Base-by-base conservation (phyloP, 2,888 invertebrate genomes). In the Agrochola lota region DNA sequence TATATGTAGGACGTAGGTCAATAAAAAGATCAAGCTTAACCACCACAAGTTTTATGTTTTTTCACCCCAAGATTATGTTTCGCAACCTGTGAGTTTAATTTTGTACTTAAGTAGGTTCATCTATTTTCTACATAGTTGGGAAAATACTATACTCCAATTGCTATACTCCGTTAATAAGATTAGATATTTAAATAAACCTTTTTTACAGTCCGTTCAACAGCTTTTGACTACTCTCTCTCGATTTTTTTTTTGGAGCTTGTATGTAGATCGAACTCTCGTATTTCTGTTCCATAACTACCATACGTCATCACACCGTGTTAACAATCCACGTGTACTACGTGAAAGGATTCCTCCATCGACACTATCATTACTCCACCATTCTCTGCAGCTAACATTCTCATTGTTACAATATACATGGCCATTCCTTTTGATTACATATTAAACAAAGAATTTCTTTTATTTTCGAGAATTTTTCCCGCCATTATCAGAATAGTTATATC, bases 321-420 rank as follows among this genome's bases (percentile, higher is more conserved):
- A 55, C 55, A 20, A 46, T 62, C 59, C 74, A 55, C 35, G n/a
- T n/a, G 4, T 52, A 7, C 8, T 0, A 26, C 46, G 62, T 67
- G 35, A 55, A 49, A 62, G 35, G 60, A 75, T 75, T 68, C 62
- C 59, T n/a, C 30, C 55, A 57, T 75, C 67, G 57, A 75, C 26
- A 82, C 68, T 43, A 76, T 76, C 15, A 82, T 80, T 76, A 82
- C 40, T 57, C n/a, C 30, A 26, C 57, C 40, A 57, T 76, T 52
- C 49, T 57, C 57, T 40, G 17, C 30, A 67, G 55, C 26, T 30
- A 57, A 40, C 55, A 49, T 59, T 69, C 68, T 6, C 76, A 81
- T 46, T 43, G 43, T 64, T 40, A 57, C 62, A 55, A 67, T 64
- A 55, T 17, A 78, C 63, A 62, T 17, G 9, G 43, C 55, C 26